Conservation (phyloP, 2,797 vertebrate species). For the Simalia tracyae region DNA sequence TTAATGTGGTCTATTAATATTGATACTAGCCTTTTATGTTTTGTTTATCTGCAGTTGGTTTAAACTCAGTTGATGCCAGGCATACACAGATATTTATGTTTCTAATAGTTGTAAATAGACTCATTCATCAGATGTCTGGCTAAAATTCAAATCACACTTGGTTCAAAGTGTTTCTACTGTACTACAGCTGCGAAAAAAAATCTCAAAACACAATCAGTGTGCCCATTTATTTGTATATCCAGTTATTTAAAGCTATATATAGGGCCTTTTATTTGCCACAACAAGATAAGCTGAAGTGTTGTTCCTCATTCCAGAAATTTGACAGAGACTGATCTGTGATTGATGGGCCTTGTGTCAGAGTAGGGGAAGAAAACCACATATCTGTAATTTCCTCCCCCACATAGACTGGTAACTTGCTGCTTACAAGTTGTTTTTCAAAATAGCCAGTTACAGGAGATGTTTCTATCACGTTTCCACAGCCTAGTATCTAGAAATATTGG, state of each 20-base stretch:
- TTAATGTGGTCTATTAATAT: background rate
- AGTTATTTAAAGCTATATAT: constrained; percentile 22
- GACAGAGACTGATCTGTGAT: background rate
- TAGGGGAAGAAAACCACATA: background rate
- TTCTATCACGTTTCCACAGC: background rate
- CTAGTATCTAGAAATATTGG: background rate
- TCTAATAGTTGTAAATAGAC: constrained; percentile 4
- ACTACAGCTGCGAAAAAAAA: background rate
- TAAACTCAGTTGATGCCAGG: constrained; percentile 3
- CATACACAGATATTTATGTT: constrained; percentile 29
- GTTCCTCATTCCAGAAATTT: background rate
- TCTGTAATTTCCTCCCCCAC: background rate
- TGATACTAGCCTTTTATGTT: background rate
- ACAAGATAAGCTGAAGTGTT: background rate
- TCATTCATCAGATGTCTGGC: constrained; percentile 32
- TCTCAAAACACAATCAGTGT: constrained; percentile 9
- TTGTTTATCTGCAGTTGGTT: background rate
- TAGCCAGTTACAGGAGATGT: background rate
- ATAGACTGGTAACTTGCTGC: background rate
- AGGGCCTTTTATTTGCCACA: background rate
- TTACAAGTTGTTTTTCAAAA: background rate
- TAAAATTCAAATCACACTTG: constrained; percentile 28
- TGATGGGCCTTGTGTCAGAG: background rate
- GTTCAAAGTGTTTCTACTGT: constrained; percentile 7
- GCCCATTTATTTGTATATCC: constrained; percentile 15